phyloP scores from a whole-genome alignment of 2,797 vertebrate genomes.

The Pteronotus mesoamericanus region DNA sequence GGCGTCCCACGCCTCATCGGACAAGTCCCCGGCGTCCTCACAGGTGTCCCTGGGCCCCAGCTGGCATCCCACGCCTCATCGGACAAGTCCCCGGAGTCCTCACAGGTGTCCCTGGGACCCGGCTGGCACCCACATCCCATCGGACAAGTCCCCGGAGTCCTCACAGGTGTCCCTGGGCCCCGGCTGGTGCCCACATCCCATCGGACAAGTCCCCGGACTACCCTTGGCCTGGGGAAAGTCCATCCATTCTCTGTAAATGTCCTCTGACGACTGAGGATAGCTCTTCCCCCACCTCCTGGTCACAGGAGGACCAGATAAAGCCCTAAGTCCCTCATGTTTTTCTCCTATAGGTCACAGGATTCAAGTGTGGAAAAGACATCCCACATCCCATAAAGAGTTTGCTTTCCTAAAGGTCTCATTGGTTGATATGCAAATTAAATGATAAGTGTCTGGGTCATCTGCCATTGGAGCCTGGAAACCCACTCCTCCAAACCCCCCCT shows the following conservation, averaged over 20 bases:
- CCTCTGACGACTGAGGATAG: background rate
- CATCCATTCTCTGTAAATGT: background rate
- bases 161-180: background rate
- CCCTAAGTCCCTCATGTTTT: background rate
- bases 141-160: too few relatives aligned
- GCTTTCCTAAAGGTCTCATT: background rate
- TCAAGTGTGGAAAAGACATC: background rate
- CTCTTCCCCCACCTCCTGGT: background rate
- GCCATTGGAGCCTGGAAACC: background rate
- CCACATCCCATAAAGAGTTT: background rate
- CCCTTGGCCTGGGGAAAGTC: background rate
- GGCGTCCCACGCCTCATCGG: too few relatives aligned
- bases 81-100: too few relatives aligned
- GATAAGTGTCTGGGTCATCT: background rate
- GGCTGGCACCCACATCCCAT: background rate
- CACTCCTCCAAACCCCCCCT: background rate
- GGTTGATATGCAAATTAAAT: background rate
- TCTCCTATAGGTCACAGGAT: background rate
- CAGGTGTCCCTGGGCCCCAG: background rate
- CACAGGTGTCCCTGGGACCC: background rate
- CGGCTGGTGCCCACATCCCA: background rate
- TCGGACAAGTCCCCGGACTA: background rate
- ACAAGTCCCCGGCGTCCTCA: too few relatives aligned
- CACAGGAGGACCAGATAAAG: background rate
- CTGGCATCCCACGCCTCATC: too few relatives aligned